Conservation (phyloP, 2,113 vertebrate species). For the Hydropotes inermis region DNA sequence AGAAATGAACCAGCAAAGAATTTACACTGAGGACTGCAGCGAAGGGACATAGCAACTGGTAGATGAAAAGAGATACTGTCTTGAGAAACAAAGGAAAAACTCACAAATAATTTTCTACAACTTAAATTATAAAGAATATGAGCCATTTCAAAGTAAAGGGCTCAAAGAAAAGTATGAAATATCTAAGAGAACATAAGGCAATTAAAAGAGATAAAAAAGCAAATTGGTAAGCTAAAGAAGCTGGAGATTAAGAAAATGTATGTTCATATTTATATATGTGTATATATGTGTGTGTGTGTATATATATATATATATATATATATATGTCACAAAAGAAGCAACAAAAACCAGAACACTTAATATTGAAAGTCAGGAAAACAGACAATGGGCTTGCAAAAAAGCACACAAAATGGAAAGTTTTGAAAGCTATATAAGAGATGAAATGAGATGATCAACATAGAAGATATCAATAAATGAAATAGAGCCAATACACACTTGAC, state of each 20-base stretch:
- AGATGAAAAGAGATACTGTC: background rate
- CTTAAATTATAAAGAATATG: background rate
- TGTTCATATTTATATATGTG: background rate
- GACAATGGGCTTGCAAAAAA: background rate
- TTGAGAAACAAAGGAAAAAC: background rate
- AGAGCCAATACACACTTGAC: background rate
- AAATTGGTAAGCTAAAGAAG: background rate
- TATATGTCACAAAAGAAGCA: background rate
- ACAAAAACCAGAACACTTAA: background rate
- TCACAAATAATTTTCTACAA: background rate
- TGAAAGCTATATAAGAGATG: background rate
- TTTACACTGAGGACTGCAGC: background rate
- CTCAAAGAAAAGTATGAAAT: background rate
- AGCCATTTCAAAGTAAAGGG: background rate
- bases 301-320: rapidly evolving
- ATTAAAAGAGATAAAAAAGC: background rate
- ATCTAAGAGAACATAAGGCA: background rate
- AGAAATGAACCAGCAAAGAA: constrained; percentile 19
- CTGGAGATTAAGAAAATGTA: background rate
- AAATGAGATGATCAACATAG: background rate
- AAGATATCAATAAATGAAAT: background rate
- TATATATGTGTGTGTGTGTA: background rate
- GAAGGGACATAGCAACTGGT: background rate
- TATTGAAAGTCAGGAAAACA: background rate
- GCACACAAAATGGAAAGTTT: background rate